Conservation (phyloP, 2,797 vertebrate genomes). For the Bradypus variegatus region DNA sequence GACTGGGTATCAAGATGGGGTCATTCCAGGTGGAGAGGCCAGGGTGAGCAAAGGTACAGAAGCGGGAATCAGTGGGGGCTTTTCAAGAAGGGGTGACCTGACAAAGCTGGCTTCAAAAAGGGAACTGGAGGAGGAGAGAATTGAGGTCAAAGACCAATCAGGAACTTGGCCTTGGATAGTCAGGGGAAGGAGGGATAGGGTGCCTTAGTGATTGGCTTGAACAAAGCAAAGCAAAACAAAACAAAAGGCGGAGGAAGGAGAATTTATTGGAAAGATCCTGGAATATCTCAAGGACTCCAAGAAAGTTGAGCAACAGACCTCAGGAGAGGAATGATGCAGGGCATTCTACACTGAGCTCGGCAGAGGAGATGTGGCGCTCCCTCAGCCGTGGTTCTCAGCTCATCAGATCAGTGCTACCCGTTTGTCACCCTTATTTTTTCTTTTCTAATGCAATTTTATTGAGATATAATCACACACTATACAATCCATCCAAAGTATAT, state of each 20-base stretch:
- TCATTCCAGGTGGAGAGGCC: not conserved
- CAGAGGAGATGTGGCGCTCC: not conserved
- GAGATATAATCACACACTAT: too few relatives aligned
- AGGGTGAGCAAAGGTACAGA: not conserved
- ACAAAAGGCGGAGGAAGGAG: constrained; percentile 24
- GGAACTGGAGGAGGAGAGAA: not conserved
- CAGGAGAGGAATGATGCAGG: not conserved
- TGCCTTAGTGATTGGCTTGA: constrained; percentile 44
- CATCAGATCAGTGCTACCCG: not conserved
- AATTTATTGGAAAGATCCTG: constrained; percentile 17
- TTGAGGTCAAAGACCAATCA: not conserved
- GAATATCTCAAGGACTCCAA: not conserved
- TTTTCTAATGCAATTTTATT: too few relatives aligned
- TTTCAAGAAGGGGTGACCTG: not conserved
- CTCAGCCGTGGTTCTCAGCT: not conserved
- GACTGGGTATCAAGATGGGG: not conserved
- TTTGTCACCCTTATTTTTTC: not conserved
- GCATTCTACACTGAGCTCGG: not conserved
- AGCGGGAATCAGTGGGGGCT: not conserved
- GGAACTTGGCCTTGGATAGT: constrained; percentile 32
- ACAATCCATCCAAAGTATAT: too few relatives aligned
- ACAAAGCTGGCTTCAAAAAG: not conserved
- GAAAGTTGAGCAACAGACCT: constrained; percentile 30
- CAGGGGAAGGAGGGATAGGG: not conserved
- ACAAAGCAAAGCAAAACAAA: constrained; percentile 32